A percentile compares a stretch with the other conserved stretches of the same genome.
Evolutionary conservation across 2,113 vertebrate genomes (phyloP).

Genomic region (Alces alces): DNA sequence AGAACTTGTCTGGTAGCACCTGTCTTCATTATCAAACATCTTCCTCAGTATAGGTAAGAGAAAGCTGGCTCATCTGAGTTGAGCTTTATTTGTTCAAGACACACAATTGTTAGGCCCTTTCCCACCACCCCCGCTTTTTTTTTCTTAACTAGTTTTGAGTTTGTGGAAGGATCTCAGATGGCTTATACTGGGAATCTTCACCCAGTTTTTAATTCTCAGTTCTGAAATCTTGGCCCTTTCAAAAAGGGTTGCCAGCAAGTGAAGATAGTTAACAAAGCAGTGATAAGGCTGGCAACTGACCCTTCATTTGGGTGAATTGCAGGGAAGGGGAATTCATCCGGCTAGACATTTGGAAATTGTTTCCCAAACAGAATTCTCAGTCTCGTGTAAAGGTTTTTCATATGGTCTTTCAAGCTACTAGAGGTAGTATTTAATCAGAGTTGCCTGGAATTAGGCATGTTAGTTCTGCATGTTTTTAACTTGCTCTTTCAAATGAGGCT

Average conservation of each 20-base stretch:
- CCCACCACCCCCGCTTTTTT: not conserved
- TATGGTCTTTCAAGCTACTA: slow-evolving; percentile 37
- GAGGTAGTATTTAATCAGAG: slow-evolving; percentile 21
- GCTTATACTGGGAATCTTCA: not conserved
- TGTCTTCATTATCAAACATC: not conserved
- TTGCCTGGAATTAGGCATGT: slow-evolving; percentile 41
- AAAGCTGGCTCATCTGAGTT: slow-evolving; percentile 2
- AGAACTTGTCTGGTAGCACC: not conserved
- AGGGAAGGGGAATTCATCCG: not conserved
- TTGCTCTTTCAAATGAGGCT: slow-evolving; percentile 9
- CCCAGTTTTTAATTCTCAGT: slow-evolving; percentile 24
- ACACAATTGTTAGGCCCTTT: not conserved
- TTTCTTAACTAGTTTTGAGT: not conserved
- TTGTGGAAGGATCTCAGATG: not conserved
- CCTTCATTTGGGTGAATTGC: slow-evolving; percentile 22
- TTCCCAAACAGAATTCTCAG: slow-evolving; percentile 42
- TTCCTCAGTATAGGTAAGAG: not conserved
- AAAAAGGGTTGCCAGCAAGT: slow-evolving; percentile 25
- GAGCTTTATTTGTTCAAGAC: slow-evolving; percentile 16
- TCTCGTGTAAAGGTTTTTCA: slow-evolving; percentile 49
- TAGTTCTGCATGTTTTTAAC: slow-evolving; percentile 53
- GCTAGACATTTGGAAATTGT: slow-evolving; percentile 37
- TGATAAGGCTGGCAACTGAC: slow-evolving; percentile 36
- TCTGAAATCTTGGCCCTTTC: slow-evolving; percentile 28
- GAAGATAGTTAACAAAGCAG: slow-evolving; percentile 37